Evolutionary conservation across 2,113 vertebrate species (phyloP), one percentile per base, ranked within the genome.

Genomic region (Erythrocercus mccallii): DNA sequence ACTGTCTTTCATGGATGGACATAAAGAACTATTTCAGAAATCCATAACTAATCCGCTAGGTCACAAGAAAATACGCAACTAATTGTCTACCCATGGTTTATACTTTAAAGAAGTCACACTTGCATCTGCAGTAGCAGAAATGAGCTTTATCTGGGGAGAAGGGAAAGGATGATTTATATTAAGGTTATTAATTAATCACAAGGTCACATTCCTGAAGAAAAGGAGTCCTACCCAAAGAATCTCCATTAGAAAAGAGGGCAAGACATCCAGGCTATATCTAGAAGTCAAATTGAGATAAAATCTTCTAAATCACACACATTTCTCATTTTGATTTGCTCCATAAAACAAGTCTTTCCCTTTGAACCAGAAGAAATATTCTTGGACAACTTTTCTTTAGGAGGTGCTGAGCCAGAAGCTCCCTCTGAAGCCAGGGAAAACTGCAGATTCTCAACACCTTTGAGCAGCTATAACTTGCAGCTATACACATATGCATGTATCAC

Each of bases 361-460:
- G 21, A 60, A 61, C 3, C 4, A 73, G 38, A 25, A 6, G 21
- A 86, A 89, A 79, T 74, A 57, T 22, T 69, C 33, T 50, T 69
- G 24, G 30, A 37, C 7, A 72, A 23, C 19, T 51, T 92, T 54
- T 22, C 48, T 72, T 65, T 7, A 38, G 45, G 33, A 87, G 12
- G 9, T 69, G 20, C 58, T 58, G 33, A 87, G 25, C 53, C 70
- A 95, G 73, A 47, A 66, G 17, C n/a, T 85, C 65, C 45, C 44
- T 62, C 47, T 73, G 57, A 90, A 93, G 40, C 22, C 50, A 80
- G 40, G 31, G 35, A 69, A 86, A 94, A n/a, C 24, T 90, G 58
- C 66, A 86, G 19, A 54, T 91, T 44, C 87, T 71, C 92, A 80
- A 70, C 90, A 90, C 81, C 71, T 93, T 70, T 21, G 23, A 51